phyloP scores from a whole-genome alignment of 2,888 invertebrate genomes.

The Zygothrica quintamaculata region DNA sequence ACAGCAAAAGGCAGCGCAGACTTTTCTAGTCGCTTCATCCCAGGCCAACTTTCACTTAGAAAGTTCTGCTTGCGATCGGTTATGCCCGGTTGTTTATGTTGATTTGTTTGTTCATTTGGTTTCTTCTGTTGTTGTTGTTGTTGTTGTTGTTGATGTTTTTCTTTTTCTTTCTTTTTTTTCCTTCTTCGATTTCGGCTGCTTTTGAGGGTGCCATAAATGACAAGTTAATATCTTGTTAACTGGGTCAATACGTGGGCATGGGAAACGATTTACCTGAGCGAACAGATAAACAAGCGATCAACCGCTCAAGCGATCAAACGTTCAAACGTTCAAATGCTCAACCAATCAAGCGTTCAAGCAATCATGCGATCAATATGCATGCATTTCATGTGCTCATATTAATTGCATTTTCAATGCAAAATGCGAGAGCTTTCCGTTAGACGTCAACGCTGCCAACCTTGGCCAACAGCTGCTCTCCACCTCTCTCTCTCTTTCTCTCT shows the following conservation, averaged over 20 bases:
- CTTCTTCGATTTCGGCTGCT: conserved; percentile 36
- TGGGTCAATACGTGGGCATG: conserved; percentile 68
- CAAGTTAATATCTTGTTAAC: conserved; percentile 52
- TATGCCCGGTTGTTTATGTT: conserved; percentile 53
- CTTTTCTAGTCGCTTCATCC: conserved; percentile 76
- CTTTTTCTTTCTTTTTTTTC: conserved; percentile 35
- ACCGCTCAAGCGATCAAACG: conserved; percentile 19
- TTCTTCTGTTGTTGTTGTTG: conserved; percentile 33
- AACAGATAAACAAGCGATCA: conserved; percentile 30
- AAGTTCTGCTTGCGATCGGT: conserved; percentile 83
- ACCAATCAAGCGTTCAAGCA: not conserved
- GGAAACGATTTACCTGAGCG: conserved; percentile 32
- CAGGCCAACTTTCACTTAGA: conserved; percentile 82
- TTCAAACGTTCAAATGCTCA: conserved; percentile 29
- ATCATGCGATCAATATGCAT: conserved; percentile 13
- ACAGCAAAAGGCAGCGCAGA: conserved; percentile 36
- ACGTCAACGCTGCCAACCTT: conserved; percentile 63
- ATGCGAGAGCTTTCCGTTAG: conserved; percentile 72
- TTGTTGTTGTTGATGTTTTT: conserved; percentile 39
- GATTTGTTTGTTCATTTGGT: conserved; percentile 42
- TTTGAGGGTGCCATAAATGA: conserved; percentile 54
- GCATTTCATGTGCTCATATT: conserved; percentile 38
- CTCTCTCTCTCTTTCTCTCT: conserved; percentile 5
- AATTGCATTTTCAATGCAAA: conserved; percentile 71
- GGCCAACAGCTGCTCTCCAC: conserved; percentile 62